These are phyloP conservation scores for Bombyx mandarina DNA, from an alignment of 1,140 invertebrate species.

Conservation along the genomic window DNA sequence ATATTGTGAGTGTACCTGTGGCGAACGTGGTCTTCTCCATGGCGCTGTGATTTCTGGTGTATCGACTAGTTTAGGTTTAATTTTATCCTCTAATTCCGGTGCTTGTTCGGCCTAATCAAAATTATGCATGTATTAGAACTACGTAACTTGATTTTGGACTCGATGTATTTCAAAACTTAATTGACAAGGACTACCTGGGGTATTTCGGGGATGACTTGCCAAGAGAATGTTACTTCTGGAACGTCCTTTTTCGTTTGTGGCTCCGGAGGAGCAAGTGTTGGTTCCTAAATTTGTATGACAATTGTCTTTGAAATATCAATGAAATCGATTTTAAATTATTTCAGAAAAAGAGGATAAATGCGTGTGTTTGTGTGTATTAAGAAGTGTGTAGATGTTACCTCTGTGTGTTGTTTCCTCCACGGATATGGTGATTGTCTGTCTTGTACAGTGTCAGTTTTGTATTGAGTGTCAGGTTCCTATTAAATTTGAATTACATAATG, in stretches of 20 bases:
- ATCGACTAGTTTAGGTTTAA: conserved; percentile 50
- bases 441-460: conserved; percentile 18
- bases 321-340: not conserved
- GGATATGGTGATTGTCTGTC: conserved; percentile 27
- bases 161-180: not conserved
- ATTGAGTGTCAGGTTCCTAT: conserved; percentile 22
- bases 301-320: conserved; percentile 3
- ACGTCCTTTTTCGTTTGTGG: conserved; percentile 43
- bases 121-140: conserved; percentile 9
- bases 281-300: conserved; percentile 27
- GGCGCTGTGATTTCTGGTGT: conserved; percentile 33
- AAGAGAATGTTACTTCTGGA: conserved; percentile 54
- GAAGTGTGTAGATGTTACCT: conserved; percentile 16
- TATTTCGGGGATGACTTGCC: conserved; percentile 59
- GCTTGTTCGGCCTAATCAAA: conserved; percentile 56
- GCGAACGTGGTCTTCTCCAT: conserved; percentile 51
- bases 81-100: conserved; percentile 54
- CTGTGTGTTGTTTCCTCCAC: conserved; percentile 30
- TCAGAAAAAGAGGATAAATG: conserved; percentile 1
- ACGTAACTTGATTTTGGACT: conserved; percentile 9
- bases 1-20: conserved; percentile 38
- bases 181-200: conserved; percentile 45
- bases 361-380: conserved; percentile 6
- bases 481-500: conserved; percentile 6
- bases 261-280: conserved; percentile 32